Percentiles rank a stretch among this genome's conserved stretches.
Evolutionary conservation across 1,140 invertebrate genomes (phyloP).

Genomic region (Oedothorax gibbosus): DNA sequence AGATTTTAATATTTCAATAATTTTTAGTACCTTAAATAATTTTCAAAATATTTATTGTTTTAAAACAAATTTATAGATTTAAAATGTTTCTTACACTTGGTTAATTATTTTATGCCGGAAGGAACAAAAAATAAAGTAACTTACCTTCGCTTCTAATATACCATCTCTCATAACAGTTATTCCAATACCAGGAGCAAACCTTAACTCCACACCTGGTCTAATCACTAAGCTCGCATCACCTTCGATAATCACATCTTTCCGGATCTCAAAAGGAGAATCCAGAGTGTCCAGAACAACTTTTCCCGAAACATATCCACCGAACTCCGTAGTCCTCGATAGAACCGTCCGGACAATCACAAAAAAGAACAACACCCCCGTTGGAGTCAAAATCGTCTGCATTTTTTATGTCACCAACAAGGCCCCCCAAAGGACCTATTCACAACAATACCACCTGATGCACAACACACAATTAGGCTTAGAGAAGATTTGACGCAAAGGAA

Average conservation of each 20-base stretch:
- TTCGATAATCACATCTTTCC: slow-evolving; percentile 84
- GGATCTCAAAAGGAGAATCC: slow-evolving; percentile 77
- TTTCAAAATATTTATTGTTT: no score
- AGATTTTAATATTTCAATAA: no score
- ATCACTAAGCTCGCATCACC: slow-evolving; percentile 80
- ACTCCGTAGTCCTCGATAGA: slow-evolving; percentile 8
- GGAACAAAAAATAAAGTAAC: slow-evolving; percentile 64
- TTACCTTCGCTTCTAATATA: slow-evolving; percentile 86
- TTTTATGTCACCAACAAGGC: slow-evolving; percentile 18
- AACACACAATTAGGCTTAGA: slow-evolving; percentile 25
- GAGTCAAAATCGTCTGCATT: neutral
- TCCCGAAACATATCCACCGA: slow-evolving; percentile 41
- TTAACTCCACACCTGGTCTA: slow-evolving; percentile 85
- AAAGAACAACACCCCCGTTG: slow-evolving; percentile 18
- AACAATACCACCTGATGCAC: slow-evolving; percentile 41
- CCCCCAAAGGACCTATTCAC: neutral
- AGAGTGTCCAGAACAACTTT: neutral
- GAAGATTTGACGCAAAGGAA: neutral
- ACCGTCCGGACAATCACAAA: slow-evolving; percentile 1
- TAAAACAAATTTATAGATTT: no score
- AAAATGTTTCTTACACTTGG: no score
- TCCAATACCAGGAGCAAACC: slow-evolving; percentile 88
- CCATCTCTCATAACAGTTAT: slow-evolving; percentile 83
- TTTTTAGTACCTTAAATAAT: no score
- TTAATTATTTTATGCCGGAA: neutral